Base-by-base conservation (phyloP, 1,140 invertebrate genomes). In the Radopholus similis region DNA sequence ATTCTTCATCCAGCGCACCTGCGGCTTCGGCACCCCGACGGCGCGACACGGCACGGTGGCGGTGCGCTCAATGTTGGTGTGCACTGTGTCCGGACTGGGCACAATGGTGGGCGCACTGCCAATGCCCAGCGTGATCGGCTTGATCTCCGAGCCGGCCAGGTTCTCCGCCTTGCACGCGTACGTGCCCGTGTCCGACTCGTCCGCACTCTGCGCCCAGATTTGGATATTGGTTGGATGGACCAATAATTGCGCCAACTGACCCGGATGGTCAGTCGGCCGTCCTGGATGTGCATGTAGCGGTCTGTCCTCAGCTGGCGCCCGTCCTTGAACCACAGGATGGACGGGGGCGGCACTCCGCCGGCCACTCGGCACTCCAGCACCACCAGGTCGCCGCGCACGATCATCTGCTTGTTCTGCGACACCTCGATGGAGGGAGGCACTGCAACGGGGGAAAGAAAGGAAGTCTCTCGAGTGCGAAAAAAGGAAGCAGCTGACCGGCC, bases 91-190 rank as follows among this genome's bases (percentile, higher is more conserved):
- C 6, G 85, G 84, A 8, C 75, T 62, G 2, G 80, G 71, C 1
- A 78, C 64, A 49, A 85, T 83, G 28, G 73, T 70, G 11, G 85
- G 83, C 9, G 73, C 72, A 86, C 85, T 83, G 74, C 85, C 85
- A 47, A 86, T 82, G 67, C 83, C 77, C 21, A 86, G 70, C 2
- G 60, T 72, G 1, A 83, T 70, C 0, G 67, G 71, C 32, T 80
- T 82, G 0, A 74, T 74, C 55, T 81, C 82, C 15, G 70, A 70
- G 0, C 85, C 85, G 34, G 85, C 85, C 35, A 82, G 79, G 64
- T 86, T 86, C 26, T 79, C 78, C 8, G 84, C 85, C 23, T 84
- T 80, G 78, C 85, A 86, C 11, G 76, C 73, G 70, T 85, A 86
- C 1, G 79, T 65, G 2, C 85, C 85, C 11, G 77, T 72, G 60